Evolutionary conservation across 2,888 invertebrate genomes (phyloP).

Genomic region (Oeneis ivallda): DNA sequence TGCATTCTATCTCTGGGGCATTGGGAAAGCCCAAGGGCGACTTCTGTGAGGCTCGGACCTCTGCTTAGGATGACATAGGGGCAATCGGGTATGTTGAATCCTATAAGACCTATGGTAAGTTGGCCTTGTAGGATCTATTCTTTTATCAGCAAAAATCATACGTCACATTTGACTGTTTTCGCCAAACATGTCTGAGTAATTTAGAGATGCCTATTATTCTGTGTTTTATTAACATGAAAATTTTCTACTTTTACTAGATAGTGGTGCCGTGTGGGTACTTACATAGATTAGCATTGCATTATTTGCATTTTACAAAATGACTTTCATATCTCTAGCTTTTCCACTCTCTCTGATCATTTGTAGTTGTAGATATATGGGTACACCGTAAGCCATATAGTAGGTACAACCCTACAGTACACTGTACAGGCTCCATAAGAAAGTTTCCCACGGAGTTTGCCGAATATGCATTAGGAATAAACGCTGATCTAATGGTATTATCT

Average conservation of each 20-base stretch:
- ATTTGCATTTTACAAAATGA: conserved; percentile 20
- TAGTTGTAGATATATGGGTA: background rate
- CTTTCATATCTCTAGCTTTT: conserved; percentile 8
- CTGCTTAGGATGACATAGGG: too few species aligned
- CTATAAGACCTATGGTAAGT: too few species aligned
- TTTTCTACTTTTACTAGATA: background rate
- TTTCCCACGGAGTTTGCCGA: conserved; percentile 42
- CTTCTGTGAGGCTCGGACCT: too few species aligned
- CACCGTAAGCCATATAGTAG: background rate
- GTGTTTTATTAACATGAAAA: background rate
- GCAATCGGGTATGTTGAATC: too few species aligned
- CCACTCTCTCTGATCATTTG: conserved; percentile 5
- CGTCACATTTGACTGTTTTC: background rate
- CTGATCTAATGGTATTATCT: conserved; percentile 38
- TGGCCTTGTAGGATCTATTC: too few species aligned
- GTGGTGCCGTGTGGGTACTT: background rate
- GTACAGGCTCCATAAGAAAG: conserved; percentile 35
- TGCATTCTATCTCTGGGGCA: too few species aligned
- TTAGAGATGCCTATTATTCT: background rate
- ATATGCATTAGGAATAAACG: conserved; percentile 38
- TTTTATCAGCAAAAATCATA: too few species aligned
- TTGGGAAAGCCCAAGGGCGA: too few species aligned
- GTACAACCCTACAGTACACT: conserved; percentile 20
- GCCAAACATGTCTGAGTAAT: background rate
- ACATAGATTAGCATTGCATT: conserved; percentile 12